Percentiles rank a stretch among this genome's conserved stretches.
phyloP scores from a whole-genome alignment of 2,888 invertebrate genomes.

The Pyrrhosoma nymphula region DNA sequence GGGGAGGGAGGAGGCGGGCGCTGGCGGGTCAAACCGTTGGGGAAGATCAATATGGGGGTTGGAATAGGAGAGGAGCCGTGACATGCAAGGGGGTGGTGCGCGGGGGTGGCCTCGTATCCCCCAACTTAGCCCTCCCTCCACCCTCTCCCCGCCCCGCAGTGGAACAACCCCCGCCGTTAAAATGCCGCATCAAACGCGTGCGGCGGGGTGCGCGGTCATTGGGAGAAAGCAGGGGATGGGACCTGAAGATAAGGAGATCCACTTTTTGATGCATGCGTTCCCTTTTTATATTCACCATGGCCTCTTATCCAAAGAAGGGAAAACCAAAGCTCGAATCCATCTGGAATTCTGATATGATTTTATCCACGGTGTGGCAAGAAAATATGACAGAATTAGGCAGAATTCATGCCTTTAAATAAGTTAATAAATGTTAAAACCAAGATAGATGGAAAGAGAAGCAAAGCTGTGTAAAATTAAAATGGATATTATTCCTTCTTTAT shows the following conservation, averaged over 20 bases:
- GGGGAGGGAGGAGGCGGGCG: too few relatives aligned
- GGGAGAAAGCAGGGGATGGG: background rate
- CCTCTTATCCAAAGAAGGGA: too few relatives aligned
- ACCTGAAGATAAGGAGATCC: too few relatives aligned
- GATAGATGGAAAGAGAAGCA: too few relatives aligned
- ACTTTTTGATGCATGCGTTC: too few relatives aligned
- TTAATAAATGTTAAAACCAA: too few relatives aligned
- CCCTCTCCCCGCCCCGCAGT: background rate
- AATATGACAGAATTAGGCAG: too few relatives aligned
- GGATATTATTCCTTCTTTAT: too few relatives aligned
- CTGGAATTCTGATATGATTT: background rate
- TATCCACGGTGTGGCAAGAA: background rate
- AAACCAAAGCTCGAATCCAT: too few relatives aligned
- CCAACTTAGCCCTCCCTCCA: background rate
- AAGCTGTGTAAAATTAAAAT: too few relatives aligned
- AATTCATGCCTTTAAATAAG: too few relatives aligned
- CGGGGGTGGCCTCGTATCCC: background rate
- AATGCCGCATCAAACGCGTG: background rate
- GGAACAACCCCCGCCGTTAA: background rate
- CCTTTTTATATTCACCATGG: too few relatives aligned
- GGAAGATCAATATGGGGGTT: slow-evolving; percentile 51
- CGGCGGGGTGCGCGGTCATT: background rate
- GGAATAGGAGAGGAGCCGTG: slow-evolving; percentile 40
- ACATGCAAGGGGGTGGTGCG: slow-evolving; percentile 36
- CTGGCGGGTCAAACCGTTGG: background rate